Base-by-base conservation (phyloP, 2,797 vertebrate genomes). In the Lates japonicus region DNA sequence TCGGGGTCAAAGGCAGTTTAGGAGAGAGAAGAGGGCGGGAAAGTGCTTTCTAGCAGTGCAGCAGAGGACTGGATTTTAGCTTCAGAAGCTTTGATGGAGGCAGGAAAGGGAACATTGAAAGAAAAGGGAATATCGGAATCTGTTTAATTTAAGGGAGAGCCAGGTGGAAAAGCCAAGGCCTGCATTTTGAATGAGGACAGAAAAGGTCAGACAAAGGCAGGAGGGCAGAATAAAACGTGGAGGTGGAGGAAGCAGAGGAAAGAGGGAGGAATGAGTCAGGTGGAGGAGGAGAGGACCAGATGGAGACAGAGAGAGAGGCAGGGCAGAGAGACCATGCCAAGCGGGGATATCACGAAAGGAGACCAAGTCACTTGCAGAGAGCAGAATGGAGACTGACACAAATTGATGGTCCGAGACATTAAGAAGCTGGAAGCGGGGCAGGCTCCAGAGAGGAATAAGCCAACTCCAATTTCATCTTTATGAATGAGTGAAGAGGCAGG, bases 381-480 rank as follows among this genome's bases (percentile, higher is more conserved):
- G 84, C 78, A 61, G 64, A 89, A 87, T 79, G 83, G 69, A 87
- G 87, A 82, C 85, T 89, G 90, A 91, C 90, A 91, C 78, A 87
- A 90, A 91, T 79, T 87, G 83, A 93, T 88, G 86, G 83, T 66
- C 81, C 44, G 51, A 89, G 80, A 87, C 80, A 87, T 89, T 83
- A 81, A 76, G 80, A 82, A 78, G 82, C 73, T 84, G 29, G 73
- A 81, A 88, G 86, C 61, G 70, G 79, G 87, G 84, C 77, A 78
- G 84, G 74, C 90, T 90, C 88, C 70, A 69, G 85, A 92, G 91
- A 91, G 82, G 70, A 86, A 90, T 87, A 85, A 87, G 78, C 78
- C 85, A 78, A 76, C 81, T 87, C 76, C 85, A 90, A 84, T 90
- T 90, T 87, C 65, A 86, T 87, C 86, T 88, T 88, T 83, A 86